These are phyloP conservation scores for Scomberomorus guttatus DNA, from an alignment of 2,797 vertebrate genomes.

Conservation along the genomic window DNA sequence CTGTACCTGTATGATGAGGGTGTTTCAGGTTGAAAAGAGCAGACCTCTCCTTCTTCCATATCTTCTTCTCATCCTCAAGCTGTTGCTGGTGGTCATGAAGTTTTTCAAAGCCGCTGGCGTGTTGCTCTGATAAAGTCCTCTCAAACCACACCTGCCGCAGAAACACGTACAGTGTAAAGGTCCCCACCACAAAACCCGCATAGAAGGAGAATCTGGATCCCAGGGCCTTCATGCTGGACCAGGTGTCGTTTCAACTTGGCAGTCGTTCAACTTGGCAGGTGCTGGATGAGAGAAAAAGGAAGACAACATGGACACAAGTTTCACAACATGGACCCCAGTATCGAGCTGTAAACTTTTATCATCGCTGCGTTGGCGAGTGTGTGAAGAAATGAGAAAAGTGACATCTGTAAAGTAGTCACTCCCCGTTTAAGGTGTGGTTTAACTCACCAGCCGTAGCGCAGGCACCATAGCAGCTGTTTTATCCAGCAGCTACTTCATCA, in stretches of 20 bases:
- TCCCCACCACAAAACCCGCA: constrained; percentile 85
- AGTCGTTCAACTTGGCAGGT: constrained; percentile 49
- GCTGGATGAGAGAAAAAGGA: constrained; percentile 23
- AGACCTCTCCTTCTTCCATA: constrained; percentile 86
- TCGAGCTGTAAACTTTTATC: not conserved
- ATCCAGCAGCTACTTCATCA: not conserved
- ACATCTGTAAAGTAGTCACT: not conserved
- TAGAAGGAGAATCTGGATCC: constrained; percentile 82
- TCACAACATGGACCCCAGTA: not conserved
- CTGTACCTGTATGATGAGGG: constrained; percentile 84
- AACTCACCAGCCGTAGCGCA: constrained; percentile 42
- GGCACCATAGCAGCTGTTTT: constrained; percentile 45
- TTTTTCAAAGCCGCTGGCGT: not conserved
- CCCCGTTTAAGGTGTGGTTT: constrained; percentile 66
- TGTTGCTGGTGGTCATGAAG: constrained; percentile 13
- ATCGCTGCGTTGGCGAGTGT: no score
- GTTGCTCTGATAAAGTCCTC: constrained; percentile 7
- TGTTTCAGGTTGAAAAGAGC: constrained; percentile 86
- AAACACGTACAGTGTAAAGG: constrained; percentile 82
- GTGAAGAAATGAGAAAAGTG: not conserved
- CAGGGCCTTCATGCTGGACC: constrained; percentile 79
- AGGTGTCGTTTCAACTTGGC: constrained; percentile 47
- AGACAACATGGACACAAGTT: not conserved
- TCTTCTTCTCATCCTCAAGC: constrained; percentile 56
- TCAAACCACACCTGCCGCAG: constrained; percentile 78